A percentile compares a stretch with the other conserved stretches of the same genome.
Conservation (phyloP, 2,797 vertebrate species). For the Loris lydekkerianus region DNA sequence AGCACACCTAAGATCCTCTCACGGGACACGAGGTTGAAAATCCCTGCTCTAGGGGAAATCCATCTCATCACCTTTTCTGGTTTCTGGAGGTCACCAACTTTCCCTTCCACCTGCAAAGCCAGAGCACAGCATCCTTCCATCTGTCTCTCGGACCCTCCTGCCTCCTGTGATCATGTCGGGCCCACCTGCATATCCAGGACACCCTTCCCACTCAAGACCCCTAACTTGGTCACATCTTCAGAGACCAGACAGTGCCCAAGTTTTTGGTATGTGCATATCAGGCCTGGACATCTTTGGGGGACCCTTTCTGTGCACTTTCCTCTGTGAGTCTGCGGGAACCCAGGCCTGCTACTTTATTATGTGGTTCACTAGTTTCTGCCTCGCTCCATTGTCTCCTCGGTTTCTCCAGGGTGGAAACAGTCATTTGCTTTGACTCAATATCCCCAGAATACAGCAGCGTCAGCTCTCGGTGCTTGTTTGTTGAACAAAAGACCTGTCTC, state of each 20-base stretch:
- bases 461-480: neutral
- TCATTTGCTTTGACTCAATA: neutral
- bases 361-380: neutral
- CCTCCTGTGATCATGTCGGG: neutral
- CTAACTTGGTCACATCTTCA: neutral
- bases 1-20: too few species aligned
- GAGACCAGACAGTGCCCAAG: neutral
- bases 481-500: neutral
- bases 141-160: neutral
- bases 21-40: too few species aligned
- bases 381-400: neutral
- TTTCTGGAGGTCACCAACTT: neutral
- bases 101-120: neutral
- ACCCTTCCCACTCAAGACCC: neutral
- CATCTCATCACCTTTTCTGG: neutral
- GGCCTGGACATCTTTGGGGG: neutral
- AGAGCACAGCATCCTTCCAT: fast-evolving
- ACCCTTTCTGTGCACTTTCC: neutral
- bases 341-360: neutral
- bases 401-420: neutral
- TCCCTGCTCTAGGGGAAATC: neutral
- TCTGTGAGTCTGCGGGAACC: neutral
- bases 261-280: neutral
- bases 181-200: neutral
- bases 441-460: neutral